Conservation (phyloP, 2,113 vertebrate genomes). For the Microcebus lehilahytsara region DNA sequence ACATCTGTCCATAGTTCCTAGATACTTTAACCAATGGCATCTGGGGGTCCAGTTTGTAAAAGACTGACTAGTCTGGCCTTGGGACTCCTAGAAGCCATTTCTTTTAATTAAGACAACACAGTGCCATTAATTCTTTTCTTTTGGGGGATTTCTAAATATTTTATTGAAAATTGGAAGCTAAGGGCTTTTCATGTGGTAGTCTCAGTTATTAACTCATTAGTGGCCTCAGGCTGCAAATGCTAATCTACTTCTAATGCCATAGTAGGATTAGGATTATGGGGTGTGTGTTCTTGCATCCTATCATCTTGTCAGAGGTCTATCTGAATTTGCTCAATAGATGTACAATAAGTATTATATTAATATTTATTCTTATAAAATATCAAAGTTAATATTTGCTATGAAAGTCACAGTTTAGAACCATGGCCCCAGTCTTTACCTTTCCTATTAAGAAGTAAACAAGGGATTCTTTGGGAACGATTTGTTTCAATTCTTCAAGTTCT, state of each 20-base stretch:
- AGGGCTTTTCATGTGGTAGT: background rate
- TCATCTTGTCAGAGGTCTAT: background rate
- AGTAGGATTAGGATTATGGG: background rate
- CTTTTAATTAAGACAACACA: background rate
- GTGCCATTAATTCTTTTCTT: background rate
- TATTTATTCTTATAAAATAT: background rate
- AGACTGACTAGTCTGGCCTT: background rate
- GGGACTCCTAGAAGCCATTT: background rate
- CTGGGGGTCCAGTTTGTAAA: background rate
- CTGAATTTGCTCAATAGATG: constrained; percentile 24
- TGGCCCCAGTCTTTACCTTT: constrained; percentile 89
- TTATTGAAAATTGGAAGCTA: background rate
- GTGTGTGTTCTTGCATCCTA: background rate
- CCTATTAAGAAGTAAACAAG: constrained; percentile 99
- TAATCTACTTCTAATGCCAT: background rate
- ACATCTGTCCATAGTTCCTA: background rate
- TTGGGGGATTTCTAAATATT: background rate
- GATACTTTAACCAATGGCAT: background rate
- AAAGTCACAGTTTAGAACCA: constrained; percentile 29
- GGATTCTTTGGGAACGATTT: constrained; percentile 99
- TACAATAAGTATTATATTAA: background rate
- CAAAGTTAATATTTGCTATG: constrained; percentile 24
- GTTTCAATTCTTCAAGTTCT: constrained; percentile 98
- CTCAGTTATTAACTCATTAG: background rate
- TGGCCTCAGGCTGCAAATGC: background rate